Conservation (phyloP, 2,113 vertebrate species). For the Cyprinus carpio region DNA sequence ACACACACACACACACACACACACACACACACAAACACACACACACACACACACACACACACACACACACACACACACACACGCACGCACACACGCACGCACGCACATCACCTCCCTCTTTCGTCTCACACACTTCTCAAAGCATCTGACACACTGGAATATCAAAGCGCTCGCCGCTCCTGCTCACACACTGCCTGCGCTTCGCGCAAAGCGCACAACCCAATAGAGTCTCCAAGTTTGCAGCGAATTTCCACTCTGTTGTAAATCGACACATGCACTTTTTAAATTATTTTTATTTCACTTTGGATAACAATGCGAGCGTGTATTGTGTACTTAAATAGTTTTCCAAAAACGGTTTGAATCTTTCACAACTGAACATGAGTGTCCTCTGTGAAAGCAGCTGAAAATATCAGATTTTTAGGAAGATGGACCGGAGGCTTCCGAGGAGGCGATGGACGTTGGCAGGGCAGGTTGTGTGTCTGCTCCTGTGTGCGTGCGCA, state of each 20-base stretch:
- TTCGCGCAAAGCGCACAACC: constrained; percentile 62
- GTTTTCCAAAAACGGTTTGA: constrained; percentile 7
- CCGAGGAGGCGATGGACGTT: constrained; percentile 71
- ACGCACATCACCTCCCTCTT: constrained; percentile 49
- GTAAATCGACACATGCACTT: not conserved
- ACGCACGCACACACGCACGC: not conserved
- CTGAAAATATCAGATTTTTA: constrained; percentile 57
- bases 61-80: not conserved
- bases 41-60: constrained; percentile 47
- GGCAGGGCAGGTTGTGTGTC: constrained; percentile 69
- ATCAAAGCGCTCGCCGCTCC: constrained; percentile 69
- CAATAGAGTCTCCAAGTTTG: constrained; percentile 15
- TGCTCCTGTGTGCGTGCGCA: constrained; percentile 75
- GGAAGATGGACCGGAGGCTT: constrained; percentile 73
- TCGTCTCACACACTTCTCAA: constrained; percentile 65
- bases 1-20: constrained; percentile 1
- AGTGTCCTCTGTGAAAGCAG: not conserved
- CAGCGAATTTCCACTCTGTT: not conserved
- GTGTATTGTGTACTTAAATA: not conserved
- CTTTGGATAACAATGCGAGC: not conserved
- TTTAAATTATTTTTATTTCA: not conserved
- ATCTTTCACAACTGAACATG: constrained; percentile 42
- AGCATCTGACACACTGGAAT: constrained; percentile 78
- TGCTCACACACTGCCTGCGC: constrained; percentile 50
- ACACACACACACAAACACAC: not conserved